A percentile compares a stretch with the other conserved stretches of the same genome.
phyloP scores from a whole-genome alignment of 1,140 invertebrate genomes.

The Lucilia cuprina region DNA sequence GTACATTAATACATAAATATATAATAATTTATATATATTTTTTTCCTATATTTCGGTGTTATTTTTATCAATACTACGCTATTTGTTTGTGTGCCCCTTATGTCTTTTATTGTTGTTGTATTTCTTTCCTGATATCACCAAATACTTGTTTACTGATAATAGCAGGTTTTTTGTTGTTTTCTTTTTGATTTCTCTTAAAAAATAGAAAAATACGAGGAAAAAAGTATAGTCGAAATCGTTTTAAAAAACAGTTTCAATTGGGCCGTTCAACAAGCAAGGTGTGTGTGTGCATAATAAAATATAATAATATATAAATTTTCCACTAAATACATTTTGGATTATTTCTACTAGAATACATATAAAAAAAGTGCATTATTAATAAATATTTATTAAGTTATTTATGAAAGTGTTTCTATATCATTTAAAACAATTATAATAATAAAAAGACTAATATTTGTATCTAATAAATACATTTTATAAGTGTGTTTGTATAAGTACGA shows the following conservation, averaged over 20 bases:
- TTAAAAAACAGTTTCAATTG: constrained; percentile 1
- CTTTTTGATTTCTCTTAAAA: neutral
- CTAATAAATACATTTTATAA: neutral
- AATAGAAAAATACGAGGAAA: neutral
- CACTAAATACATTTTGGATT: neutral
- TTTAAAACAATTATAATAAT: neutral
- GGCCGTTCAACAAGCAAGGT: constrained; percentile 16
- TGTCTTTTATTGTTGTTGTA: neutral
- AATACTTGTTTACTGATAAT: neutral
- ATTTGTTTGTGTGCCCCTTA: neutral
- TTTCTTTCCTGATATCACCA: neutral
- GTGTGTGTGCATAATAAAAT: neutral
- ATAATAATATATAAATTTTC: neutral
- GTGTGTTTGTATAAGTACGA: neutral
- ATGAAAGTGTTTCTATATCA: neutral
- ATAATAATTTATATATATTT: neutral
- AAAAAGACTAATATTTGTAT: neutral
- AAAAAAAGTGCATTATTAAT: neutral
- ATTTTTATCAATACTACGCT: neutral
- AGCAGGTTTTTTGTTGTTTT: neutral
- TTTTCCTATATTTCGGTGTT: neutral
- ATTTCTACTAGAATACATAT: neutral
- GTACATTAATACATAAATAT: neutral
- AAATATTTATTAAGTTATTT: neutral
- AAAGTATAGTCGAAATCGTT: neutral